These are phyloP conservation scores for Myripristis jacobus DNA, from an alignment of 2,797 vertebrate genomes.

Conservation along the genomic window DNA sequence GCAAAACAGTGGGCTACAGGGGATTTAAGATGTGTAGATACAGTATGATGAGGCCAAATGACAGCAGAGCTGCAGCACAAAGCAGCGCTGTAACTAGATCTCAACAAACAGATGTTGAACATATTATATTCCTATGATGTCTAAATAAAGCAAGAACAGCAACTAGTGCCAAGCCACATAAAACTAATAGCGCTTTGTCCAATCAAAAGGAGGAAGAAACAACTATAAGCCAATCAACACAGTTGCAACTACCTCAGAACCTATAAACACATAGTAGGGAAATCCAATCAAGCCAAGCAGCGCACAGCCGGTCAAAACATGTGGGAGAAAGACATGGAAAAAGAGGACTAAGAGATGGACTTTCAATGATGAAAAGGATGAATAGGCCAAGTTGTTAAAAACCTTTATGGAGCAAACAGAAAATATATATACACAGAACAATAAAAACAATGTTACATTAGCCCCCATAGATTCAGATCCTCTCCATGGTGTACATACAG, in stretches of 20 bases:
- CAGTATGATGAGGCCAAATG: slow-evolving; percentile 36
- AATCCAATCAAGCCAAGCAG: slow-evolving; percentile 24
- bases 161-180: slow-evolving; percentile 7
- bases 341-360: slow-evolving; percentile 21
- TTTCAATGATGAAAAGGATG: slow-evolving; percentile 41
- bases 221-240: slow-evolving; percentile 25
- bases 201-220: slow-evolving; percentile 35
- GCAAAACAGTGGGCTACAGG: slow-evolving; percentile 21
- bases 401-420: slow-evolving; percentile 21
- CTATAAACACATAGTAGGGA: slow-evolving; percentile 7
- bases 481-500: slow-evolving; percentile 21
- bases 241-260: slow-evolving; percentile 14
- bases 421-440: background rate
- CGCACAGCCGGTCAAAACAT: slow-evolving; percentile 19
- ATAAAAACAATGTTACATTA: background rate
- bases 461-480: background rate
- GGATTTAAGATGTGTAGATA: slow-evolving; percentile 35
- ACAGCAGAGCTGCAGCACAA: slow-evolving; percentile 25
- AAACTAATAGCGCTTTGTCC: slow-evolving; percentile 14
- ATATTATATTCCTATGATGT: slow-evolving; percentile 29
- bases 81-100: slow-evolving; percentile 24
- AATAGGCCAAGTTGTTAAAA: background rate
- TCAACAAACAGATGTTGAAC: slow-evolving; percentile 45
- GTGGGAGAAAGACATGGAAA: slow-evolving; percentile 18
- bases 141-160: slow-evolving; percentile 21